Evolutionary conservation across 2,113 vertebrate genomes (phyloP).

Genomic region (Rhineura floridana): DNA sequence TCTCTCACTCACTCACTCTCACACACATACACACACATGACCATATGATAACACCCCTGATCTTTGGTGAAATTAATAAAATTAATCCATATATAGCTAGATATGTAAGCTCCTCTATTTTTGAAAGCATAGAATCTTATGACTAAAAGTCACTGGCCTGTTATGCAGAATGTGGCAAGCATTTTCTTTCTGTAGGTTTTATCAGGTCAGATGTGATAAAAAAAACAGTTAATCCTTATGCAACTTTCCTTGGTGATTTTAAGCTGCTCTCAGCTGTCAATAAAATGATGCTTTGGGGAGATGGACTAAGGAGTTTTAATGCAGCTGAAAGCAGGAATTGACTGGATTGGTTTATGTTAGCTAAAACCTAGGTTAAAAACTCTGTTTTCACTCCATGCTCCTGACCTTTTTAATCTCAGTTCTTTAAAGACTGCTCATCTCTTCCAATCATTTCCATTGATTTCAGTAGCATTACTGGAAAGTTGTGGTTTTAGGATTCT

Average conservation of each 20-base stretch:
- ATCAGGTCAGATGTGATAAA: neutral
- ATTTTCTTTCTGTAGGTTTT: conserved; percentile 40
- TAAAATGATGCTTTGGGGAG: neutral
- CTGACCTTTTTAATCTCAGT: neutral
- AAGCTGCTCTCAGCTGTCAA: conserved; percentile 18
- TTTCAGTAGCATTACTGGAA: neutral
- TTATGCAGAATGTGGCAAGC: neutral
- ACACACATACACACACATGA: neutral
- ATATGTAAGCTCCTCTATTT: conserved; percentile 20
- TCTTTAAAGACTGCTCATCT: neutral
- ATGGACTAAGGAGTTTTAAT: neutral
- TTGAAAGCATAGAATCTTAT: conserved; percentile 28
- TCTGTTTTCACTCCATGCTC: neutral
- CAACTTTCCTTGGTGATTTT: conserved; percentile 27
- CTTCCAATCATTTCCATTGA: conserved; percentile 8
- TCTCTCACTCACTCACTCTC: neutral
- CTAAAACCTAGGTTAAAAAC: neutral
- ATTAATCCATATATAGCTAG: conserved; percentile 33
- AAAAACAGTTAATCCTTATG: neutral
- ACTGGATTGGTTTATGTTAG: neutral
- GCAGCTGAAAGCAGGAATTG: neutral
- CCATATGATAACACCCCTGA: conserved; percentile 4
- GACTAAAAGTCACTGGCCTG: neutral
- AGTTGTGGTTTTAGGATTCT: neutral
- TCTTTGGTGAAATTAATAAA: neutral